These are phyloP conservation scores for Datnioides undecimradiatus DNA, from an alignment of 2,113 vertebrate species.

Conservation along the genomic window DNA sequence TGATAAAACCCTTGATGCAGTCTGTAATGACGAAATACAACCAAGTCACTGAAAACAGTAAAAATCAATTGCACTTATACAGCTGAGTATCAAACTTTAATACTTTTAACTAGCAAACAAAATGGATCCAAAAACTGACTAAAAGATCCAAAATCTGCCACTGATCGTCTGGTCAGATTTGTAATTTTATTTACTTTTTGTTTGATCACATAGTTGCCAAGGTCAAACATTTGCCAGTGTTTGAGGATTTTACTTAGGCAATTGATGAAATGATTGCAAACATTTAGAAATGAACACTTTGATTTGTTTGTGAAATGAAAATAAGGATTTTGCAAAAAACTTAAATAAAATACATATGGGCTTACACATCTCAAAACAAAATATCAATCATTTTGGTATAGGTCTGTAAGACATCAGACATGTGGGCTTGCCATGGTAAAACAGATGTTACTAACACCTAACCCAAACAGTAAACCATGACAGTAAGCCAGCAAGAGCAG, in stretches of 20 bases:
- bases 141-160: background rate
- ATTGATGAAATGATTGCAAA: no score
- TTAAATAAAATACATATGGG: no score
- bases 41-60: background rate
- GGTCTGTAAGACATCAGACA: no score
- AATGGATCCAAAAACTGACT: background rate
- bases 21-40: background rate
- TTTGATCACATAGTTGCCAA: background rate
- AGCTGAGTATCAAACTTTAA: no score
- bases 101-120: no score
- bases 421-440: no score
- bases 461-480: background rate
- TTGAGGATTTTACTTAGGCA: no score
- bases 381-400: no score
- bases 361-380: background rate
- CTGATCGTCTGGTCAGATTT: background rate
- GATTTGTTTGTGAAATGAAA: no score
- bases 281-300: no score
- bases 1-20: background rate
- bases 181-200: background rate
- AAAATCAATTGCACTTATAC: background rate
- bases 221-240: no score
- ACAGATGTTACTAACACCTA: background rate
- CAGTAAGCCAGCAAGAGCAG: background rate
- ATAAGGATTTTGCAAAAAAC: background rate